Base-by-base conservation (phyloP, 2,888 invertebrate genomes). In the Cephonodes hylas region DNA sequence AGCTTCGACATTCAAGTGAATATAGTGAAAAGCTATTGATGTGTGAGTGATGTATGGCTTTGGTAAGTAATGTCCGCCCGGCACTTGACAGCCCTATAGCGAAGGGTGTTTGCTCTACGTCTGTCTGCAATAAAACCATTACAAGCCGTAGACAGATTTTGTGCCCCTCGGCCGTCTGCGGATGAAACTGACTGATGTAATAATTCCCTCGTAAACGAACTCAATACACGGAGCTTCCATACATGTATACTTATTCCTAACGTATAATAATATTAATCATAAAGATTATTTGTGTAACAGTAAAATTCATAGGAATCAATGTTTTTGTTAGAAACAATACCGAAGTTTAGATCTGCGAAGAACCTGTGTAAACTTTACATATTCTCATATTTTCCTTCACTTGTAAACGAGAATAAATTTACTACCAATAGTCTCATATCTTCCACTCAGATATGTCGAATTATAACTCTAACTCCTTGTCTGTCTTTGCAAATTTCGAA, bases 41-140 rank as follows among this genome's bases (percentile, higher is more conserved):
- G 45, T 45, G 45, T 53, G 18, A 25, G 25, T 48, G 48, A 48
- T 20, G 10, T 31, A 53, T 53, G 3, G 15, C 3, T 27, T 10
- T 53, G n/a, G 27, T 18, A 53, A 53, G 31, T 13, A 10, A 27
- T 31, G 31, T 48, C 25, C 3, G 25, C 3, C 45, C 45, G 22
- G 27, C 53, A 53, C 31, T 53, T 45, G 58, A 23, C 56, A 60
- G 22, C 58, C 61, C 61, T 61, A 61, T 2, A 44, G 58, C 13
- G 53, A 23, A 67, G 70, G 73, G 71, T 71, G 73, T 74, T 77
- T 74, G 74, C 71, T 66, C 68, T 65, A 69, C 62, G 75, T 71
- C 71, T 73, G 72, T 68, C 67, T 71, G 74, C 73, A 76, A 75
- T 81, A 80, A 79, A 80, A 72, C 75, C 70, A 69, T 75, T 72